phyloP scores from a whole-genome alignment of 2,113 vertebrate species.

The Albula goreensis region DNA sequence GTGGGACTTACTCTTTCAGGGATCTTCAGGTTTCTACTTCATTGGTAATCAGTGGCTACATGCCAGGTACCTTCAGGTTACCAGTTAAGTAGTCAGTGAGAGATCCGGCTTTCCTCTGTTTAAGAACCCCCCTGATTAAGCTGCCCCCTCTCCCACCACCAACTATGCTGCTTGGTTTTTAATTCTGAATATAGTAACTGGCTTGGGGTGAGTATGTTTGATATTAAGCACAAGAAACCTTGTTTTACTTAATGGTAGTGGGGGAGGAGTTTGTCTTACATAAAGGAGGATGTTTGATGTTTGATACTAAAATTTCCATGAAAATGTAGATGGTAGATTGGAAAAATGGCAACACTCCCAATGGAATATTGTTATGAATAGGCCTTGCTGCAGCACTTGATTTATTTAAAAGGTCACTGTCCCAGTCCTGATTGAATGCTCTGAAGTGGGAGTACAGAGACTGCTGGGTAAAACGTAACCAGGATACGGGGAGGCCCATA shows the following conservation, averaged over 20 bases:
- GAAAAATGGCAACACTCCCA: neutral
- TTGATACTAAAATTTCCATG: neutral
- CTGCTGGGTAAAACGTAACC: neutral
- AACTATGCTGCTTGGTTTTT: no score
- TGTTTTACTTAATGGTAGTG: neutral
- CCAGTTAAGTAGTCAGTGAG: neutral
- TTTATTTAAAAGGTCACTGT: neutral
- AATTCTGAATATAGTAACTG: no score
- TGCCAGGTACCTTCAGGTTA: no score
- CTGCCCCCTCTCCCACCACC: no score
- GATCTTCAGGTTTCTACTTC: no score
- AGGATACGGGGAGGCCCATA: neutral
- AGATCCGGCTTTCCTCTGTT: no score
- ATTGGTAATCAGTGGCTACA: no score
- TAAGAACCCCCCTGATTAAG: no score
- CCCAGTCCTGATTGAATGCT: neutral
- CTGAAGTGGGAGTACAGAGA: neutral
- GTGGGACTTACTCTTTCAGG: no score
- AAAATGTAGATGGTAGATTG: neutral
- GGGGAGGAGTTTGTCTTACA: neutral
- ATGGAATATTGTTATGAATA: neutral
- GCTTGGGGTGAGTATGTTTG: neutral
- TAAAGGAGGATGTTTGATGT: neutral
- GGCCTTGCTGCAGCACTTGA: neutral
- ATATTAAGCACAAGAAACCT: neutral